These are phyloP conservation scores for Garra rufa DNA, from an alignment of 2,113 vertebrate species.

Conservation along the genomic window DNA sequence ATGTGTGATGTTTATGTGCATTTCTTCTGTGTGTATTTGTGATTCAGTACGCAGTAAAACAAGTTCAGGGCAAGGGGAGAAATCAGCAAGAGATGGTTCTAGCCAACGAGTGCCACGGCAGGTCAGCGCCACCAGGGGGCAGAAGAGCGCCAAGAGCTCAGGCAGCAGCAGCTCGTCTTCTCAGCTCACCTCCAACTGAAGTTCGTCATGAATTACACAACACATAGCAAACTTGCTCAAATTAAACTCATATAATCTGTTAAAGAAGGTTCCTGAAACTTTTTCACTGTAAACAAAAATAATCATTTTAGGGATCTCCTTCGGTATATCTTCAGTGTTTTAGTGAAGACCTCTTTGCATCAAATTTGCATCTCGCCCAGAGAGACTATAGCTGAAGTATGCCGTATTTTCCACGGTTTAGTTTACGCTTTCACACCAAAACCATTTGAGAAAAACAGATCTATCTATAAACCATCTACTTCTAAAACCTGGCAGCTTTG, in stretches of 20 bases:
- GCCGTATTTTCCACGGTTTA: neutral
- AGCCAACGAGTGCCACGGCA: conserved; percentile 85
- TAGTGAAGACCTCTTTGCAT: neutral
- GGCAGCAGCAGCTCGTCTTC: conserved; percentile 82
- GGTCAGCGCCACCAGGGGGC: conserved; percentile 80
- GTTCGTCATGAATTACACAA: neutral
- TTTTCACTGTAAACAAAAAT: neutral
- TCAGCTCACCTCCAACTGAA: conserved; percentile 72
- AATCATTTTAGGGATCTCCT: neutral
- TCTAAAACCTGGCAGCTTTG: neutral
- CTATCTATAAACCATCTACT: neutral
- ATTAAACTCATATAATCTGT: neutral
- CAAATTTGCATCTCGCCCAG: neutral
- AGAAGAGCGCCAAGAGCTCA: conserved; percentile 83
- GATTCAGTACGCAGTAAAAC: conserved; percentile 82
- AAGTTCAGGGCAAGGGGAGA: conserved; percentile 71
- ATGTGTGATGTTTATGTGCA: neutral
- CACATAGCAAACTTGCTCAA: neutral
- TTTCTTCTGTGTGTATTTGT: conserved; percentile 24
- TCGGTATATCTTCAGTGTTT: neutral
- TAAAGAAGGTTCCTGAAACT: neutral
- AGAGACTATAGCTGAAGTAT: neutral
- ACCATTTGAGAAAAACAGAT: neutral
- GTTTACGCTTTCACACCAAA: conserved; percentile 1
- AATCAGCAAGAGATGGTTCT: conserved; percentile 77